Conservation (phyloP, 2,797 vertebrate species). For the Nannoperca obscura region DNA sequence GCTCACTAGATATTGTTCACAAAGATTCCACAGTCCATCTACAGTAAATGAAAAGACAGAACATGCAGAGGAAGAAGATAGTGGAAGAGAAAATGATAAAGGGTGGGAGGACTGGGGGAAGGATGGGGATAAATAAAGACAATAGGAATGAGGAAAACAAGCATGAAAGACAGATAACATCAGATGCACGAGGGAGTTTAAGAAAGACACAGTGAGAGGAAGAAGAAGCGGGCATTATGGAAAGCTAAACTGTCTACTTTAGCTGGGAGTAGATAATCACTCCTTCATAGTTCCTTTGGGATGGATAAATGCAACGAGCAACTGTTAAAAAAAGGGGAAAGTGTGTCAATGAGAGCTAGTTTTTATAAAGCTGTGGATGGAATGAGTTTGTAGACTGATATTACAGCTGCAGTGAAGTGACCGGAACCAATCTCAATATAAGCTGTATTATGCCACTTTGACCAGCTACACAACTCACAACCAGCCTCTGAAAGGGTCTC, state of each 20-base stretch:
- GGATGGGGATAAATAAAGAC: conserved; percentile 23
- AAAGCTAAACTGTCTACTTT: conserved; percentile 49
- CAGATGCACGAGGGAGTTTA: conserved; percentile 14
- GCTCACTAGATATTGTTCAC: conserved; percentile 35
- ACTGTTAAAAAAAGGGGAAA: conserved; percentile 11
- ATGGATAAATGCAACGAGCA: conserved; percentile 57
- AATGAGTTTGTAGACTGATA: conserved; percentile 24
- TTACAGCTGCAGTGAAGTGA: conserved; percentile 27
- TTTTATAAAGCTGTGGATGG: conserved; percentile 27
- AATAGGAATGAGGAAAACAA: conserved; percentile 24
- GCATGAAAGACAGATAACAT: conserved; percentile 23
- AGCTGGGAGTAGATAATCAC: conserved; percentile 58
- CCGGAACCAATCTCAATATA: conserved; percentile 14
- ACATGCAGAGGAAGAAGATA: conserved; percentile 12
- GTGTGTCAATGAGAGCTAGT: conserved; percentile 44
- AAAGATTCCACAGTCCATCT: conserved; percentile 5
- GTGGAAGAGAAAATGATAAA: not conserved
- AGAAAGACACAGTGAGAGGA: conserved; percentile 25
- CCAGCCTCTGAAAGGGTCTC: not conserved
- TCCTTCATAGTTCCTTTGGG: conserved; percentile 60
- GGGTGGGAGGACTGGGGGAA: not conserved
- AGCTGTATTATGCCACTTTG: conserved; percentile 1
- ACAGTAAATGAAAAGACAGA: conserved; percentile 16
- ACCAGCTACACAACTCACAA: not conserved
- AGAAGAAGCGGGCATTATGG: conserved; percentile 20